A percentile compares a stretch with the other conserved stretches of the same genome.
phyloP scores from a whole-genome alignment of 2,888 invertebrate genomes.

The Pocota personata region DNA sequence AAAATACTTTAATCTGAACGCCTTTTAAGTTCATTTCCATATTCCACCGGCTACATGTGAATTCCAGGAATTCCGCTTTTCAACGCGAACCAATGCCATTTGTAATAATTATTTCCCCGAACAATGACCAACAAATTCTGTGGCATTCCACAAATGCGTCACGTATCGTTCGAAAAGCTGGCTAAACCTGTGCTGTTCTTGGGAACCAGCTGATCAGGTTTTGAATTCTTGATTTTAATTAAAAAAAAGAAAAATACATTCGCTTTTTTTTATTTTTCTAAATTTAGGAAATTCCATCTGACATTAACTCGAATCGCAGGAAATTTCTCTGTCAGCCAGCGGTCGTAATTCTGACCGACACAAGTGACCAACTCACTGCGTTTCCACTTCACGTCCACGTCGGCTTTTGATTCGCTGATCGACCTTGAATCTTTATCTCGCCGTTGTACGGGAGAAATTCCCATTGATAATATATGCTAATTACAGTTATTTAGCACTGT shows the following conservation, averaged over 20 bases:
- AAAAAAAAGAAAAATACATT: not conserved
- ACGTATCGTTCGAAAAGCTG: constrained; percentile 13
- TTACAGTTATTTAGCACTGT: constrained; percentile 70
- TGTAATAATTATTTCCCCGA: constrained; percentile 38
- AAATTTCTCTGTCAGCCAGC: constrained; percentile 46
- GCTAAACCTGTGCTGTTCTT: constrained; percentile 60
- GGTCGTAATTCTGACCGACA: not conserved
- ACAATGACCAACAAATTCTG: constrained; percentile 53
- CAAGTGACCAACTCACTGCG: constrained; percentile 3
- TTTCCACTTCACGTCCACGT: constrained; percentile 18
- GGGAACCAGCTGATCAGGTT: constrained; percentile 66
- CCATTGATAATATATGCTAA: constrained; percentile 69
- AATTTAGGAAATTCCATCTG: constrained; percentile 60
- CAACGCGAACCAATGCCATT: constrained; percentile 15
- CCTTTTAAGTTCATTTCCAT: constrained; percentile 49
- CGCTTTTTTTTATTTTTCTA: constrained; percentile 23
- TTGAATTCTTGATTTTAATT: constrained; percentile 48
- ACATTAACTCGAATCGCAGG: constrained; percentile 34
- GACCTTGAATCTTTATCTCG: constrained; percentile 66
- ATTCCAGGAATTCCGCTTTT: constrained; percentile 47
- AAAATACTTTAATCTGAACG: constrained; percentile 38
- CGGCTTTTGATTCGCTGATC: constrained; percentile 20
- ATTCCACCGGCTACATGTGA: constrained; percentile 38
- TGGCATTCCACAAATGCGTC: constrained; percentile 53
- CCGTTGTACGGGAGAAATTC: constrained; percentile 50